Evolutionary conservation across 2,888 invertebrate genomes (phyloP).

Genomic region (Encarsia formosa): DNA sequence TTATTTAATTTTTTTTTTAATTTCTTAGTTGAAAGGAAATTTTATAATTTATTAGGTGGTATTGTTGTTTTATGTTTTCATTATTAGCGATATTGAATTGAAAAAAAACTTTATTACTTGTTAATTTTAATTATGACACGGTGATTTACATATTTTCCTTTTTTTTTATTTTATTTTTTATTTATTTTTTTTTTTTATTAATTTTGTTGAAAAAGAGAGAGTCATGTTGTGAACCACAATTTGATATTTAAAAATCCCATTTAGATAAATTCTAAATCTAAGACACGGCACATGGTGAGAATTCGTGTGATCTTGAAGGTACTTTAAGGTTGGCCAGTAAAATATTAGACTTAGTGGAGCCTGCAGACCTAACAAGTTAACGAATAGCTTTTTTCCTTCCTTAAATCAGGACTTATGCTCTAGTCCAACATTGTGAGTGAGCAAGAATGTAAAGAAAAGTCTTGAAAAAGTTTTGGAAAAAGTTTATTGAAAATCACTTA

Average conservation of each 20-base stretch:
- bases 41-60: conserved; percentile 38
- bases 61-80: conserved; percentile 30
- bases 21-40: conserved; percentile 10
- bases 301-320: conserved; percentile 34
- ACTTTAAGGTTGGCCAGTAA: conserved; percentile 47
- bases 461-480: conserved; percentile 11
- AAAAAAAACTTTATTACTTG: conserved; percentile 26
- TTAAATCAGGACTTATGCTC: conserved; percentile 31
- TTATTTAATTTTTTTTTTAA: conserved; percentile 11
- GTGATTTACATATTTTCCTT: conserved; percentile 11
- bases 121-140: conserved; percentile 15
- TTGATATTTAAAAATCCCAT: conserved; percentile 9
- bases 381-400: conserved; percentile 19
- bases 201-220: conserved; percentile 10
- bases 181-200: background rate
- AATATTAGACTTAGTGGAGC: conserved; percentile 44
- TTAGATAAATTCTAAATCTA: conserved; percentile 35
- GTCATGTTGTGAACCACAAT: background rate
- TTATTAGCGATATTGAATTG: conserved; percentile 20
- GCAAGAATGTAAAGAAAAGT: conserved; percentile 18
- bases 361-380: conserved; percentile 33
- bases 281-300: conserved; percentile 35
- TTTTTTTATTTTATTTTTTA: conserved; percentile 16
- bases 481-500: conserved; percentile 17
- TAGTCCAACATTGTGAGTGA: conserved; percentile 37